These are phyloP conservation scores for Sceliomorpha sp. DNA, from an alignment of 2,888 invertebrate genomes.

Conservation along the genomic window DNA sequence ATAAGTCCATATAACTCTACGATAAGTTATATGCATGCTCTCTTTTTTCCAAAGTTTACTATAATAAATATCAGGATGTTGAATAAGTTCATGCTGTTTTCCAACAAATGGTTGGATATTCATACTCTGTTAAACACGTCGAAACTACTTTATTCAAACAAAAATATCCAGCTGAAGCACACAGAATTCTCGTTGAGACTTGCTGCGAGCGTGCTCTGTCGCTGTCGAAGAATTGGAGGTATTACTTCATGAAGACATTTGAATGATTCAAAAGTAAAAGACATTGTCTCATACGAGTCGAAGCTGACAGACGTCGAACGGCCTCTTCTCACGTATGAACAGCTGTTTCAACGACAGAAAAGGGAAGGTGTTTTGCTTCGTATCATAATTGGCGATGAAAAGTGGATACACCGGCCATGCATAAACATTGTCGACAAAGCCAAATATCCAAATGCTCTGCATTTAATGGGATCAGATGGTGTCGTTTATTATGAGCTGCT, in stretches of 20 bases:
- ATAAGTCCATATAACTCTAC: too few species aligned
- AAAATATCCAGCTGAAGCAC: conserved; percentile 34
- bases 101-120: too few species aligned
- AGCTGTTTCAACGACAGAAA: conserved; percentile 33
- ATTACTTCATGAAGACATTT: conserved; percentile 25
- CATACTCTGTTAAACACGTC: background rate
- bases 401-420: background rate
- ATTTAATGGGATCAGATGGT: too few species aligned
- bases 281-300: conserved; percentile 15
- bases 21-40: too few species aligned
- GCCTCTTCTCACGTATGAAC: conserved; percentile 21
- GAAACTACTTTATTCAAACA: conserved; percentile 3
- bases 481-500: too few species aligned
- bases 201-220: conserved; percentile 25
- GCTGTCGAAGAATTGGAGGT: conserved; percentile 16
- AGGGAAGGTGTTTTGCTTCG: conserved; percentile 31
- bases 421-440: background rate
- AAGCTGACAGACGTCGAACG: conserved; percentile 40
- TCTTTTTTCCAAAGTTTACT: too few species aligned
- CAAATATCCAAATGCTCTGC: too few species aligned
- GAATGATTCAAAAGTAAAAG: conserved; percentile 10
- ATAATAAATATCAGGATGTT: too few species aligned
- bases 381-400: conserved; percentile 36
- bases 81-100: too few species aligned
- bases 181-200: conserved; percentile 37